Percentiles rank a stretch among this genome's conserved stretches.
These are phyloP conservation scores for Stenodema calcarata DNA, from an alignment of 2,888 invertebrate genomes.

Conservation along the genomic window DNA sequence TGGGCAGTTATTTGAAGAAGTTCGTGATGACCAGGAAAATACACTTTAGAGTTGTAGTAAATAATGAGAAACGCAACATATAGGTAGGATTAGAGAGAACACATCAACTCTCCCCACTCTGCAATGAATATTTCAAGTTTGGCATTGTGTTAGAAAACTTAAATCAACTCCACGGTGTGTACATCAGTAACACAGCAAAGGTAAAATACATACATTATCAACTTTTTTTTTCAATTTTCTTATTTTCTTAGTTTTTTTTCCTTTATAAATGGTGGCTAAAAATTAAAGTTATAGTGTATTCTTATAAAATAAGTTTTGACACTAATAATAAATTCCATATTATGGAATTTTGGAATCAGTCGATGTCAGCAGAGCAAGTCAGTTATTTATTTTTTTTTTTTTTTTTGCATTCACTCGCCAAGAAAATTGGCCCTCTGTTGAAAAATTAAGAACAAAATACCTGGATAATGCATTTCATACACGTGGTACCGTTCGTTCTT, in stretches of 20 bases:
- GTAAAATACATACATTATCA: constrained; percentile 50
- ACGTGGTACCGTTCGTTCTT: too few relatives aligned
- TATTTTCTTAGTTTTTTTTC: constrained; percentile 41
- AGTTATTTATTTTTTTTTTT: constrained; percentile 43
- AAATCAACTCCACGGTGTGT: constrained; percentile 48
- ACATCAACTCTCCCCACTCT: constrained; percentile 32
- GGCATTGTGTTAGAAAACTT: constrained; percentile 53
- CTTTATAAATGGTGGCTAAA: constrained; percentile 42
- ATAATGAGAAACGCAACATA: background rate
- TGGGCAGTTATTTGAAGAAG: too few relatives aligned
- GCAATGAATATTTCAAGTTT: constrained; percentile 51
- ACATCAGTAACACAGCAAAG: constrained; percentile 47
- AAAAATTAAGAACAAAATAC: background rate
- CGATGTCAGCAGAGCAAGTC: constrained; percentile 50
- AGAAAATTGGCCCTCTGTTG: background rate
- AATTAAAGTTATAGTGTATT: constrained; percentile 42
- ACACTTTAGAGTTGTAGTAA: too few relatives aligned
- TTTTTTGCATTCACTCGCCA: constrained; percentile 25
- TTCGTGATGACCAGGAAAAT: too few relatives aligned
- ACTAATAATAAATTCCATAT: too few relatives aligned
- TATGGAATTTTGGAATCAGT: constrained; percentile 55
- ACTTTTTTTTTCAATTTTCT: constrained; percentile 13
- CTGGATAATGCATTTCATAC: too few relatives aligned
- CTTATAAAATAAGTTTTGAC: constrained; percentile 50
- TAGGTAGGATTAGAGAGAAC: constrained; percentile 28